phyloP scores from a whole-genome alignment of 2,113 vertebrate genomes.

The Pristiophorus japonicus region DNA sequence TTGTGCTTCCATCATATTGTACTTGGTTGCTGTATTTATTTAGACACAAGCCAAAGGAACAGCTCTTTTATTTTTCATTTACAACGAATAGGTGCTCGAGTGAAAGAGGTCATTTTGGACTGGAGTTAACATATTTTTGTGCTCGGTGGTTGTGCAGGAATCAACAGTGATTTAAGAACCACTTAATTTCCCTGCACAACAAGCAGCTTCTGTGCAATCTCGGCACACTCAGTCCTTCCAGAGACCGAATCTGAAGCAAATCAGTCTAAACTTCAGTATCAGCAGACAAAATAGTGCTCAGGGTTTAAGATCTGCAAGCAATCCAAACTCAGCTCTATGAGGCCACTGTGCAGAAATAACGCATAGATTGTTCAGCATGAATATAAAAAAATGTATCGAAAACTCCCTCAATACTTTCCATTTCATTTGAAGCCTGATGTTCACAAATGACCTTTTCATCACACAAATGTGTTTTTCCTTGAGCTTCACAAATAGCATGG shows the following conservation, averaged over 20 bases:
- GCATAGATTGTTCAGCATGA: background rate
- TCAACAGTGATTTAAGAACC: slow-evolving; percentile 8
- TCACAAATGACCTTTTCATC: background rate
- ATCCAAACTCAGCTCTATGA: background rate
- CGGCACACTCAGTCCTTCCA: background rate
- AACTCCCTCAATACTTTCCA: background rate
- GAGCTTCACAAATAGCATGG: background rate
- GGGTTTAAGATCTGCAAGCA: background rate
- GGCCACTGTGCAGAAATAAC: background rate
- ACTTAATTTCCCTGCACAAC: background rate
- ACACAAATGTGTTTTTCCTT: background rate
- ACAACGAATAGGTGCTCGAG: background rate
- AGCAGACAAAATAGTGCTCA: background rate
- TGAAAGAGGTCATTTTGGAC: background rate
- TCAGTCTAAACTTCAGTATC: background rate
- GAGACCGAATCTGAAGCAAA: background rate
- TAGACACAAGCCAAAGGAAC: background rate
- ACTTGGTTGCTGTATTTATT: background rate
- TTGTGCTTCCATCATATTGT: background rate
- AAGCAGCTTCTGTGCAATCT: background rate
- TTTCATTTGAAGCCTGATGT: background rate
- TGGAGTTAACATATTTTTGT: slow-evolving; percentile 10
- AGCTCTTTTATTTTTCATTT: background rate
- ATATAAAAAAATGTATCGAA: background rate
- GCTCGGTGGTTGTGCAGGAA: background rate